These are phyloP conservation scores for Nicator chloris DNA, from an alignment of 2,113 vertebrate genomes.

Conservation along the genomic window DNA sequence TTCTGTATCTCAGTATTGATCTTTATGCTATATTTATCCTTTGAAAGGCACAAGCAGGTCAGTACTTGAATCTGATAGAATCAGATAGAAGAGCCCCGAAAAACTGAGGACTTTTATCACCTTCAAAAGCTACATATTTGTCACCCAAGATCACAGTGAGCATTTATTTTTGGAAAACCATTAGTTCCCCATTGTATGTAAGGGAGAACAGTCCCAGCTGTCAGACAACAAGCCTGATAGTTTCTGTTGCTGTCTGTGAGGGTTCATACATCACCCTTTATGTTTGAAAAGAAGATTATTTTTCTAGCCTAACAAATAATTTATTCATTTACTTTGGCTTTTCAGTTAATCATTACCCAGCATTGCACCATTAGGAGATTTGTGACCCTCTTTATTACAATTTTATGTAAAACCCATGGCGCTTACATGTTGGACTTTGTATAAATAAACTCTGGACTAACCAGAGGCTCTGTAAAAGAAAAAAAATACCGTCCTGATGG, in stretches of 20 bases:
- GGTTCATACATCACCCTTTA: not conserved
- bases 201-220: not conserved
- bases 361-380: not conserved
- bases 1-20: conserved; percentile 9
- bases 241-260: not conserved
- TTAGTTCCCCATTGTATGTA: not conserved
- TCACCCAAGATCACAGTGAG: not conserved
- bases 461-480: not conserved
- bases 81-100: not conserved
- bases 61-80: not conserved
- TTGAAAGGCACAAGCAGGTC: not conserved
- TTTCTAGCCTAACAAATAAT: not conserved
- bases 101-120: not conserved
- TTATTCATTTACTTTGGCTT: not conserved
- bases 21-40: not conserved
- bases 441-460: not conserved
- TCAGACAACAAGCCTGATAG: not conserved
- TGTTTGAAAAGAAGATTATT: not conserved
- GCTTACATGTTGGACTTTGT: not conserved
- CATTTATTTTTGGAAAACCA: not conserved
- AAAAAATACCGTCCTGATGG: not conserved
- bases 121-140: not conserved
- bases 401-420: not conserved
- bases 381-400: not conserved
- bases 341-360: not conserved